phyloP scores from a whole-genome alignment of 2,797 vertebrate genomes.

The Moxostoma hubbsi region DNA sequence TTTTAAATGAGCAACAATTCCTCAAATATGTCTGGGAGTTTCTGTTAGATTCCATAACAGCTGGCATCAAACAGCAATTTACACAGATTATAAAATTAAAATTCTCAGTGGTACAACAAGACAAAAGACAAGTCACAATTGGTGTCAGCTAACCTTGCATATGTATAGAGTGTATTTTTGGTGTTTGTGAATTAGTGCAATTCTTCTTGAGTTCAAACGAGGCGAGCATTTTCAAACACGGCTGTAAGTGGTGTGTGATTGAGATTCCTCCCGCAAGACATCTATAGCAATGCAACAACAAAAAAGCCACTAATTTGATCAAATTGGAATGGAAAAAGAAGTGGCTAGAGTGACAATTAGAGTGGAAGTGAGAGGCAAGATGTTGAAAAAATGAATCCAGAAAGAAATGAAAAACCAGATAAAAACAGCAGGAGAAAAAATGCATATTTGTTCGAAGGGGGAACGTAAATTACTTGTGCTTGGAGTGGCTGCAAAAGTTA shows the following conservation, averaged over 20 bases:
- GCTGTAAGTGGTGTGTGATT: conserved; percentile 1
- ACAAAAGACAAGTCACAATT: background rate
- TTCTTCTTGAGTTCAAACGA: conserved; percentile 22
- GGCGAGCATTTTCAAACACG: background rate
- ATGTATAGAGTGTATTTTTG: background rate
- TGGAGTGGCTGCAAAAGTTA: conserved; percentile 49
- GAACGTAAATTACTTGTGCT: conserved; percentile 60
- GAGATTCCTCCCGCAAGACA: conserved; percentile 29
- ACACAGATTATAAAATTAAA: background rate
- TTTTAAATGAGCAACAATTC: background rate
- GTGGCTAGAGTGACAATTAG: conserved; percentile 42
- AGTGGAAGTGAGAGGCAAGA: conserved; percentile 36
- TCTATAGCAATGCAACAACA: conserved; percentile 11
- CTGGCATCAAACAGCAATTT: background rate
- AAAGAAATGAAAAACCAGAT: conserved; percentile 10
- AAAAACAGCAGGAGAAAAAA: conserved; percentile 43
- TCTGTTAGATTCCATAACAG: background rate
- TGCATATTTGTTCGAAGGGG: conserved; percentile 55
- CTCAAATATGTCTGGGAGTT: background rate
- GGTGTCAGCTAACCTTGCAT: conserved; percentile 16
- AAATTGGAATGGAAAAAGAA: conserved; percentile 45
- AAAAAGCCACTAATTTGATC: conserved; percentile 47
- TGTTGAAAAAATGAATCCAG: conserved; percentile 27
- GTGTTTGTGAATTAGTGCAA: conserved; percentile 18
- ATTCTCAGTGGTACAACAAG: conserved; percentile 23